Conservation (phyloP, 1,140 invertebrate species). For the Eubasilissa regina region DNA sequence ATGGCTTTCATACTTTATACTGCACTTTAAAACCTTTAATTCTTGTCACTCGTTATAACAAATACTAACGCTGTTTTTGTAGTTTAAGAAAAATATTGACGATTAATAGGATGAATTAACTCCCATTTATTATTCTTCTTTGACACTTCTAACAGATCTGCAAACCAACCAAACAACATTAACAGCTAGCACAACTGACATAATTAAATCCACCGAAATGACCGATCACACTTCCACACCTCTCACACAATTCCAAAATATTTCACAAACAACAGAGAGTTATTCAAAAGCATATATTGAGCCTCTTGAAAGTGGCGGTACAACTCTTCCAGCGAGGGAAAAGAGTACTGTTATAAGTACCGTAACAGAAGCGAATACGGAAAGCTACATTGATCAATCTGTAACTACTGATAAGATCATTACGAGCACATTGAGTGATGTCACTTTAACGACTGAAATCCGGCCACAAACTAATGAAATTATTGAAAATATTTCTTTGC, state of each 20-base stretch:
- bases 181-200: slow-evolving; percentile 50
- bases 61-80: slow-evolving; percentile 27
- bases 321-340: background rate
- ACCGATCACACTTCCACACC: background rate
- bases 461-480: background rate
- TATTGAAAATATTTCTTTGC: slow-evolving; percentile 2
- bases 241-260: background rate
- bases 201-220: slow-evolving; percentile 23
- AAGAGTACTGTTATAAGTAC: background rate
- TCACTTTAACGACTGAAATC: background rate
- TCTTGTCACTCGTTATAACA: slow-evolving; percentile 17
- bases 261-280: background rate
- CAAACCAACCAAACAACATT: slow-evolving; percentile 58
- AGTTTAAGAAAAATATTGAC: slow-evolving; percentile 31
- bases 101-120: slow-evolving; percentile 53
- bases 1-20: slow-evolving; percentile 28
- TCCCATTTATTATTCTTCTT: slow-evolving; percentile 57
- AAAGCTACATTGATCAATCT: background rate
- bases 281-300: background rate
- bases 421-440: background rate
- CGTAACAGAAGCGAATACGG: background rate
- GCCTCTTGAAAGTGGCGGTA: background rate
- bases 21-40: slow-evolving; percentile 8
- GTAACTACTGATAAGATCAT: background rate
- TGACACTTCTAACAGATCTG: slow-evolving; percentile 61